Conservation (phyloP, 2,797 vertebrate genomes). For the Heteromormyrus szaboi region DNA sequence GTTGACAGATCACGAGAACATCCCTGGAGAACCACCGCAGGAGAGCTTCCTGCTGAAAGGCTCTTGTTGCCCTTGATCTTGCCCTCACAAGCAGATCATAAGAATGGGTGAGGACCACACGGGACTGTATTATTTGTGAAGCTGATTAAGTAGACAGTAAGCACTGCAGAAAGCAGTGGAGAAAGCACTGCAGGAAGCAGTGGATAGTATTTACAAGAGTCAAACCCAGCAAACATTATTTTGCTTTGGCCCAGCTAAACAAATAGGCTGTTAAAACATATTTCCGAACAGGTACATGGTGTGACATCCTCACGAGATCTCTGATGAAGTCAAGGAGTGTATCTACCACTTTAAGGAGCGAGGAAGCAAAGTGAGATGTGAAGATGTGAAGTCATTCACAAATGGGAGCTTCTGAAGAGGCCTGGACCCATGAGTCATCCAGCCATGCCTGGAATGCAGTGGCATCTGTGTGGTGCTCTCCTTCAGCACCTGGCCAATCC, state of each 20-base stretch:
- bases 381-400: not conserved
- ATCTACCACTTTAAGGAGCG: not conserved
- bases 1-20: not conserved
- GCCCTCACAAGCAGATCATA: not conserved
- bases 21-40: not conserved
- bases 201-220: not conserved
- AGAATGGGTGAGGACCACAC: not conserved
- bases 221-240: not conserved
- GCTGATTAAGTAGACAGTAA: not conserved
- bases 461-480: not conserved
- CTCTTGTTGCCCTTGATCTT: not conserved
- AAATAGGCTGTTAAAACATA: not conserved
- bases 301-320: not conserved
- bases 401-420: not conserved
- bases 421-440: not conserved
- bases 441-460: not conserved
- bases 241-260: not conserved
- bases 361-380: not conserved
- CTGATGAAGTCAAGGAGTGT: not conserved
- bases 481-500: conserved; percentile 27
- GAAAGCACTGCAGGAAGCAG: too few relatives aligned
- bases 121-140: not conserved
- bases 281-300: not conserved
- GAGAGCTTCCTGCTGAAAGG: not conserved
- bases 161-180: not conserved